Conservation (phyloP, 2,888 invertebrate species). For the Eudemis profundana region DNA sequence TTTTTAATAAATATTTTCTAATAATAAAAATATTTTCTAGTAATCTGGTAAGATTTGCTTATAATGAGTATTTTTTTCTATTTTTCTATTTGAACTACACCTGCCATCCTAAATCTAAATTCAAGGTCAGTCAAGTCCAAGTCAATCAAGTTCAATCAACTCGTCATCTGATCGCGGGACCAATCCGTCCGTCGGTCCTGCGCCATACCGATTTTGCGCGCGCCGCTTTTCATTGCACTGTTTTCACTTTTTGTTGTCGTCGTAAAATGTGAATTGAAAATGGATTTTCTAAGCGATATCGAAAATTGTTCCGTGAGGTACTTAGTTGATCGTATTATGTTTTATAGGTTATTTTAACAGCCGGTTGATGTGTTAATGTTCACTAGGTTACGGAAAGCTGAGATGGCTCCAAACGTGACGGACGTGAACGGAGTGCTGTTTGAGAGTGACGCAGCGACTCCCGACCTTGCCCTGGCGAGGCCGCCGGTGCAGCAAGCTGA, state of each 20-base stretch:
- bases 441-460: conserved; percentile 77
- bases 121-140: conserved; percentile 16
- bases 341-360: conserved; percentile 17
- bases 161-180: conserved; percentile 21
- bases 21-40: too few relatives aligned
- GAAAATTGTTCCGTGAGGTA: conserved; percentile 53
- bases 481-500: conserved; percentile 82
- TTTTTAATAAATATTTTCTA: too few relatives aligned
- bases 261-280: conserved; percentile 45
- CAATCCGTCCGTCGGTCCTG: background rate
- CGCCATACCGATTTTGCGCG: conserved; percentile 34
- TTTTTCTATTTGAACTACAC: conserved; percentile 5
- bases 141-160: background rate
- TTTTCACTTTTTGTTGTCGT: conserved; percentile 43
- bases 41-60: too few relatives aligned
- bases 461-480: conserved; percentile 72
- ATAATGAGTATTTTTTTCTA: too few relatives aligned
- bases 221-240: conserved; percentile 28
- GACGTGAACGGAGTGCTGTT: conserved; percentile 79
- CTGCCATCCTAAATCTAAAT: background rate
- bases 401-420: conserved; percentile 77
- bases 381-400: conserved; percentile 52
- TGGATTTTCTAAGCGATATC: conserved; percentile 56
- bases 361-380: conserved; percentile 37
- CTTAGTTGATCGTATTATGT: background rate